Base-by-base conservation (phyloP, 2,797 vertebrate species). In the Acanthiza pusilla region DNA sequence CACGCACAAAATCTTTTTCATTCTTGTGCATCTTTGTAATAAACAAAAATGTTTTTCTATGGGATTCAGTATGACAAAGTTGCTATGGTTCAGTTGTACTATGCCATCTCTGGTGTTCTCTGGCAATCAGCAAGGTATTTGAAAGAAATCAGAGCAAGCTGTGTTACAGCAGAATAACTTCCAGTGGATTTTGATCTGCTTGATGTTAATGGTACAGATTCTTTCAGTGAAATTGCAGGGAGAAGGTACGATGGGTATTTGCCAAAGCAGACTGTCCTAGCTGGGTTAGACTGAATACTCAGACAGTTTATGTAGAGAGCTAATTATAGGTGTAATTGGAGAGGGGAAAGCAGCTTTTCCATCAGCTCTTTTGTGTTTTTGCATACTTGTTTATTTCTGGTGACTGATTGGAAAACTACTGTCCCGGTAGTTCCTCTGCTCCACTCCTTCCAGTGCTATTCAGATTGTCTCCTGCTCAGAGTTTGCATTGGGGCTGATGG, bases 301-400 rank as follows among this genome's bases (percentile, higher is more conserved):
- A 36, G 60, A 54, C 66, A 40, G 48, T 57, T 91, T 58, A 32
- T n/a, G 10, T 9, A 66, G 76, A 43, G 45, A 47, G n/a, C 80
- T 91, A 91, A 66, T 86, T 91, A 42, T 73, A 88, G 51, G 40
- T 85, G 72, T 83, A 93, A 84, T 21, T 57, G 70, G 58, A 93
- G 91, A 76, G 87, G 38, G 32, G 17, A 45, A 54, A 54, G 57
- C 40, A 80, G 40, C 20, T 94, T 76, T 87, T 88, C 72, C 42
- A 20, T 80, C 74, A 80, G 50, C 68, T 83, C n/a, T 82, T 87
- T 71, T 85, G 57, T 85, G 14, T 17, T 73, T 93, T 91, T 66
- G 36, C 30, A 1, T 60, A 12, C 45, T 63, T 1, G 4, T 68
- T 91, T 88, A 58, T 67, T 78, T 78, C 36, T 84, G 36, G n/a